phyloP scores from a whole-genome alignment of 2,797 vertebrate species.

The Protosalanx chinensis region DNA sequence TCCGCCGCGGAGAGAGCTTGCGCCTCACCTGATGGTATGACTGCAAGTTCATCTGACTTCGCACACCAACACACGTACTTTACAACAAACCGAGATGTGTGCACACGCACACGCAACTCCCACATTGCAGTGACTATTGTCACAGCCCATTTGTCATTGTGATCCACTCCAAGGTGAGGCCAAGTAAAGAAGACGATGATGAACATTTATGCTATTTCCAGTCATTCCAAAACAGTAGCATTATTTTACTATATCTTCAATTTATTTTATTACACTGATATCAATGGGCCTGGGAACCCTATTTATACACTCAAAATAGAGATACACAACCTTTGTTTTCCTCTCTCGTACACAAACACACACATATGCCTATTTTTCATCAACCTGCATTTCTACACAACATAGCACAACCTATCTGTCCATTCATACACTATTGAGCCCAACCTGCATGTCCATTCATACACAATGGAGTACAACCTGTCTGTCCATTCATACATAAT shows the following conservation, averaged over 20 bases:
- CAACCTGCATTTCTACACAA: not conserved
- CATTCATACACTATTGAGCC: slow-evolving; percentile 26
- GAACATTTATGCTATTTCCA: too few species aligned
- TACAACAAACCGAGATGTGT: not conserved
- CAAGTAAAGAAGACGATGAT: too few species aligned
- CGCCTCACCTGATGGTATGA: too few species aligned
- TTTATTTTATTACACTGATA: too few species aligned
- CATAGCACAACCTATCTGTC: not conserved
- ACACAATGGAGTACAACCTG: slow-evolving; percentile 52
- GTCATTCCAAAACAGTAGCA: too few species aligned
- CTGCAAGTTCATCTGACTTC: too few species aligned
- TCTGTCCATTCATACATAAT: slow-evolving; percentile 30
- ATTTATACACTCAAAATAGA: too few species aligned
- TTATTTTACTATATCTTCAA: slow-evolving; percentile 25
- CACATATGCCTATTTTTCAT: not conserved
- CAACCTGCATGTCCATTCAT: not conserved
- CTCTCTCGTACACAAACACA: not conserved
- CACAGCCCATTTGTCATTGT: not conserved
- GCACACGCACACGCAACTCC: slow-evolving; percentile 43
- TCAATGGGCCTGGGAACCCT: too few species aligned
- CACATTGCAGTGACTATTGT: not conserved
- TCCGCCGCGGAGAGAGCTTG: slow-evolving; percentile 15
- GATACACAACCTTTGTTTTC: not conserved
- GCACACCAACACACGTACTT: not conserved
- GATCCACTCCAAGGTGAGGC: not conserved